Percentiles rank a stretch among this genome's conserved stretches.
Conservation (phyloP, 2,888 invertebrate genomes). For the Eremobia ochroleuca region DNA sequence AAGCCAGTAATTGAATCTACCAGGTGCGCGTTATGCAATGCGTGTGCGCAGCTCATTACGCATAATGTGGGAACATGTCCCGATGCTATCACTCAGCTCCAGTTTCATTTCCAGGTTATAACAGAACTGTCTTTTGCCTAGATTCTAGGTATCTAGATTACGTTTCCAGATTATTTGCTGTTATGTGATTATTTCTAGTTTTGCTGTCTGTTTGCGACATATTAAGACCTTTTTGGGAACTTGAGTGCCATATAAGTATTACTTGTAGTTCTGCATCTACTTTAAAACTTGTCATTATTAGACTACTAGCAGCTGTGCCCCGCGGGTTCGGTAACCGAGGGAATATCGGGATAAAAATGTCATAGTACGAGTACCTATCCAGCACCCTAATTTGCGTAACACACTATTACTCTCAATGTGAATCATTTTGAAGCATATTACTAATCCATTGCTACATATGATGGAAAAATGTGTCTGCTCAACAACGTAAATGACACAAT, state of each 20-base stretch:
- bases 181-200: conserved; percentile 12
- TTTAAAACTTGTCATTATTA: not conserved
- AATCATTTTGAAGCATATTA: too few relatives aligned
- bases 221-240: not conserved
- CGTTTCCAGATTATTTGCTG: conserved; percentile 7
- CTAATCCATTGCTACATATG: too few relatives aligned
- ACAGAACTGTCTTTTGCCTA: conserved; percentile 34
- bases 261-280: not conserved
- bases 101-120: conserved; percentile 65
- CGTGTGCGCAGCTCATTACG: conserved; percentile 57
- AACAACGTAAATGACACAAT: too few relatives aligned
- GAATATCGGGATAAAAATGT: too few relatives aligned
- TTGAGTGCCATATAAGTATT: not conserved
- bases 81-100: conserved; percentile 60
- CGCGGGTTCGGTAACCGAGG: too few relatives aligned
- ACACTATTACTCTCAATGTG: too few relatives aligned
- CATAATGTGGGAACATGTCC: conserved; percentile 60
- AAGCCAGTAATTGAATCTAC: conserved; percentile 32
- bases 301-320: not conserved
- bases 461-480: too few relatives aligned
- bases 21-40: conserved; percentile 56
- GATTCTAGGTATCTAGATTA: conserved; percentile 36
- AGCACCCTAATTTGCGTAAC: too few relatives aligned
- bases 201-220: conserved; percentile 17
- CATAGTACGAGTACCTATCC: too few relatives aligned